These are phyloP conservation scores for Salarias fasciatus DNA, from an alignment of 2,797 vertebrate genomes.

Conservation along the genomic window DNA sequence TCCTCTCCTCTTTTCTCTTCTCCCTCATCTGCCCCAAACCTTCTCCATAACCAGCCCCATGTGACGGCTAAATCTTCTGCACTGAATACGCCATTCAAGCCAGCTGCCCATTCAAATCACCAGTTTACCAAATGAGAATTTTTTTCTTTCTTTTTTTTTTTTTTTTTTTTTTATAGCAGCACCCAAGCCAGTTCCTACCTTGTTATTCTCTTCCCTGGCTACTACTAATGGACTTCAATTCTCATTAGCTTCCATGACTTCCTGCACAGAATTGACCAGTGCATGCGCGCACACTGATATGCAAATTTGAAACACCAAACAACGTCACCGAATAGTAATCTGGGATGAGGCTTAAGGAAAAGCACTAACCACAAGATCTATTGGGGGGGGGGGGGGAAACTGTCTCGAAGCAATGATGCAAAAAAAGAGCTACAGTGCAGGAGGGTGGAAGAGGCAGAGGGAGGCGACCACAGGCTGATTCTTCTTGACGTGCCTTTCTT, in stretches of 20 bases:
- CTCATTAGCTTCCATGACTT: constrained; percentile 55
- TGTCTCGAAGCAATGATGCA: constrained; percentile 22
- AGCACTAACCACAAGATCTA: constrained; percentile 50
- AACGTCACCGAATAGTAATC: constrained; percentile 33
- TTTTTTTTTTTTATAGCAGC: constrained; percentile 23
- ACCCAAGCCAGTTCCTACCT: constrained; percentile 26
- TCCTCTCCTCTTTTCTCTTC: not conserved
- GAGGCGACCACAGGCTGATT: constrained; percentile 39
- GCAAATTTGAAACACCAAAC: constrained; percentile 21
- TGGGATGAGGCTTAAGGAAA: constrained; percentile 38
- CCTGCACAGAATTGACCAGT: constrained; percentile 46
- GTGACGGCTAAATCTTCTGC: constrained; percentile 4
- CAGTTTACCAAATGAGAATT: constrained; percentile 29
- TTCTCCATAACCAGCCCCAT: constrained; percentile 3
- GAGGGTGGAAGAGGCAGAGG: not conserved
- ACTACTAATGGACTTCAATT: constrained; percentile 62
- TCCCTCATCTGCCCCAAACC: not conserved
- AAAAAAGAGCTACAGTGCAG: constrained; percentile 20
- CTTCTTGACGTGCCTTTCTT: constrained; percentile 28
- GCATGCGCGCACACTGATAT: constrained; percentile 16
- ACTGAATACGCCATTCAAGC: constrained; percentile 37
- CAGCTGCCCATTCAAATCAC: constrained; percentile 19
- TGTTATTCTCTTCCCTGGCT: constrained; percentile 59
- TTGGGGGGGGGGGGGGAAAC: constrained; percentile 52
- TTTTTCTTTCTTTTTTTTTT: too few relatives aligned